These are phyloP conservation scores for Contarinia nasturtii DNA, from an alignment of 1,140 invertebrate species.

Conservation along the genomic window DNA sequence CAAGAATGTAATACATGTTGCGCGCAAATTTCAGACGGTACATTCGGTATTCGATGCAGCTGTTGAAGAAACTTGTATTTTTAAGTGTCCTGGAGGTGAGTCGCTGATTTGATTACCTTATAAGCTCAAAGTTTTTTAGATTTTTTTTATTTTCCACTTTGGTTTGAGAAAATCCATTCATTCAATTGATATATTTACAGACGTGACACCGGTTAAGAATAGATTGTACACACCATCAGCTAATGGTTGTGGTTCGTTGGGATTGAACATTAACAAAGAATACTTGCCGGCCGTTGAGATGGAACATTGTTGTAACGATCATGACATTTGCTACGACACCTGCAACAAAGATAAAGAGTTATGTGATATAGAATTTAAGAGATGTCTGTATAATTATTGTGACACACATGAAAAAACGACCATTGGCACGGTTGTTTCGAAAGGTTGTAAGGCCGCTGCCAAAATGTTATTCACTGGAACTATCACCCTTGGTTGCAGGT, in stretches of 20 bases:
- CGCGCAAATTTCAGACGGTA: constrained; percentile 50
- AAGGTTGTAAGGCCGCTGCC: constrained; percentile 62
- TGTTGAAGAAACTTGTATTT: constrained; percentile 63
- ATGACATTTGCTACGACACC: constrained; percentile 80
- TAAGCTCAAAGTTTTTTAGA: neutral
- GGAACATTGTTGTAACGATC: constrained; percentile 65
- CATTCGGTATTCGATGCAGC: constrained; percentile 68
- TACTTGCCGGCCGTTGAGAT: constrained; percentile 56
- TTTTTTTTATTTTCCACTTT: no score
- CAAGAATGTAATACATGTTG: constrained; percentile 52
- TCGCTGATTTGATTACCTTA: no score
- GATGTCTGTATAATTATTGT: constrained; percentile 68
- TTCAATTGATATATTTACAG: no score
- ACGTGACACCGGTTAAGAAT: constrained; percentile 41
- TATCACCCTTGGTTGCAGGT: constrained; percentile 59
- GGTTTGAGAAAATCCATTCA: no score
- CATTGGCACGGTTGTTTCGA: constrained; percentile 37
- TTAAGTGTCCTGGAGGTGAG: constrained; percentile 48
- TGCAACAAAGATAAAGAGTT: constrained; percentile 68
- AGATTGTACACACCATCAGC: constrained; percentile 47
- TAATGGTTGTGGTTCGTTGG: constrained; percentile 67
- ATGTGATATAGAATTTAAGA: constrained; percentile 72
- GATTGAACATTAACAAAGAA: constrained; percentile 49
- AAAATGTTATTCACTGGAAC: constrained; percentile 69
- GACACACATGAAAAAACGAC: constrained; percentile 40